A percentile compares a stretch with the other conserved stretches of the same genome.
Conservation (phyloP, 2,113 vertebrate genomes). For the Callocephalon fimbriatum region DNA sequence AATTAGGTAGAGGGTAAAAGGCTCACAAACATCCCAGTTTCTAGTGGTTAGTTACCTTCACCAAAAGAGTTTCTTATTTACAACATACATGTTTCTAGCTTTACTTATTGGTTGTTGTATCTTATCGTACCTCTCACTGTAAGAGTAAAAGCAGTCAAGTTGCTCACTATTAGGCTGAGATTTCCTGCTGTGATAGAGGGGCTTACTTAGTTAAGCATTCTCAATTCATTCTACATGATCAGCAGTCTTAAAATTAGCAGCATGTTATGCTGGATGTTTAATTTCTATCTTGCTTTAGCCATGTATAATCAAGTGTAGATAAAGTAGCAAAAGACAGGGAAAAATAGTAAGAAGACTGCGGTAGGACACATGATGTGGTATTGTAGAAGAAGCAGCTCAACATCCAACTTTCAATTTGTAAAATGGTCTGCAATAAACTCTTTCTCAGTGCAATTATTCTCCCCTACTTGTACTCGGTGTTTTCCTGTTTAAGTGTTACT, state of each 20-base stretch:
- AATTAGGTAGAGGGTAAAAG: background rate
- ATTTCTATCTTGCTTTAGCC: background rate
- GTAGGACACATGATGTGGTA: background rate
- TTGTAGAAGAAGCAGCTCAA: background rate
- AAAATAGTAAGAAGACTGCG: background rate
- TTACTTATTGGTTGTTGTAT: background rate
- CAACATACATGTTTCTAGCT: background rate
- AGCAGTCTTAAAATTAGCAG: background rate
- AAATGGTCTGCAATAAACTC: background rate
- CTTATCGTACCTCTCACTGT: background rate
- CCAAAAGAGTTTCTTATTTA: background rate
- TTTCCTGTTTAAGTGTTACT: background rate
- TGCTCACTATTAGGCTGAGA: background rate
- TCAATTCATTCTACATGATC: background rate
- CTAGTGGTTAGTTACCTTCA: background rate
- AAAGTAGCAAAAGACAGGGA: background rate
- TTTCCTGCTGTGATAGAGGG: background rate
- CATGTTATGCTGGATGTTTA: background rate
- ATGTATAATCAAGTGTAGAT: background rate
- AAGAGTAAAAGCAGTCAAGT: background rate
- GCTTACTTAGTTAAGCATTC: background rate
- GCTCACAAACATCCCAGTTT: background rate
- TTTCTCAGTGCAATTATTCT: background rate
- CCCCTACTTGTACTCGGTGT: background rate
- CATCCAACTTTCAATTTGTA: background rate